Base-by-base conservation (phyloP, 1,140 invertebrate genomes). In the Aphaenogaster ashmeadi region DNA sequence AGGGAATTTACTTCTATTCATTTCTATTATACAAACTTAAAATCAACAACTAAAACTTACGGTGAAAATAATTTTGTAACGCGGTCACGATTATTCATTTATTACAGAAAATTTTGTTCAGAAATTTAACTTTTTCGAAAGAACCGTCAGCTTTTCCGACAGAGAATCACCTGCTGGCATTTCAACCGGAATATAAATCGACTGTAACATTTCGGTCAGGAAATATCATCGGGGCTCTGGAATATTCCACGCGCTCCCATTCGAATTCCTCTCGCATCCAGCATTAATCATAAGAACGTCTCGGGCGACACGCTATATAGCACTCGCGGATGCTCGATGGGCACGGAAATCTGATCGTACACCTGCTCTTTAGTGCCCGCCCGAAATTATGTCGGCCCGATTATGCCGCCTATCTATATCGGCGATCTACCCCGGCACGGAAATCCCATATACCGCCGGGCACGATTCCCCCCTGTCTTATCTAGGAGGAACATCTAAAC, bases 301-400 rank as follows among this genome's bases (percentile, higher is more conserved):
- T 83, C 80, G 67, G 54, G 38, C 80, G 80, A 83, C 80, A 74
- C 27, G 52, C 38, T 72, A 83, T 74, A 72, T 47, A 74, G 54
- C 38, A 18, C 4, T 60, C 67, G 52, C 54, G 80, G 18, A 74
- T 83, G 80, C 52, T 83, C 80, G 67, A 74, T 74, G 80, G 50
- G 15, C 44, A 9, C 69, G 11, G 52, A 52, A 75, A 84, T 77
- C 72, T 58, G 78, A 79, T 87, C 88, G n/a, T 60, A 50, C 67
- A 62, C 69, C 21, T 18, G 54, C 11, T 58, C 64, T 74, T 86
- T 75, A 66, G 67, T 71, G 62, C 62, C 67, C 21, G 7, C 54
- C 81, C 47, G n/a, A 89, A 90, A 90, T 90, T 83, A 90, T 89
- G 78, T 84, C 89, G 56, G 47, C 18, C 69, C 86, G 83, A 88